A percentile compares a stretch with the other conserved stretches of the same genome.
Conservation (phyloP, 2,113 vertebrate genomes). For the Pachypanchax playfairii region DNA sequence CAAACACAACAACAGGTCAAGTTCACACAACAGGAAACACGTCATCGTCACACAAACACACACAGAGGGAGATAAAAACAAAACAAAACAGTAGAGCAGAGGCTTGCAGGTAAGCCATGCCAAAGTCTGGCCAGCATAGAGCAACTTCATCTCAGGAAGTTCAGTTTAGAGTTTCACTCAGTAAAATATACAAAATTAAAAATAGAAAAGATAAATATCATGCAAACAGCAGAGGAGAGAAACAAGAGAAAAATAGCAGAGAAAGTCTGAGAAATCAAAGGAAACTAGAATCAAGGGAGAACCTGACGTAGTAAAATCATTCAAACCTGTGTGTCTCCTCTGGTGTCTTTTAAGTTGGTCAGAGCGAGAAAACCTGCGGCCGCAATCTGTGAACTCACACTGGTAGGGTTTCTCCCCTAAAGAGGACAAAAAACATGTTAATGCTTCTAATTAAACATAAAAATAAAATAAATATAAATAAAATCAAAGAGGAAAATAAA, state of each 20-base stretch:
- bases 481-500: too few relatives aligned
- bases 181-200: constrained; percentile 19
- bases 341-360: constrained; percentile 99
- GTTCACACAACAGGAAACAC: constrained; percentile 35
- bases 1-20: constrained; percentile 33
- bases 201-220: constrained; percentile 31
- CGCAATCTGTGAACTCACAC: constrained; percentile 98
- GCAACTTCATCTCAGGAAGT: constrained; percentile 30
- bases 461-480: too few relatives aligned
- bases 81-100: constrained; percentile 74
- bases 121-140: constrained; percentile 58
- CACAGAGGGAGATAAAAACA: constrained; percentile 52
- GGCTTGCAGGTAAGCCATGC: constrained; percentile 70
- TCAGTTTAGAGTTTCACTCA: constrained; percentile 13
- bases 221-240: constrained; percentile 49
- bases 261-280: constrained; percentile 9
- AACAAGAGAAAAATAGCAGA: not conserved
- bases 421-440: not conserved
- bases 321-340: constrained; percentile 97
- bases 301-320: not conserved
- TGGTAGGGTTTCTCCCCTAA: constrained; percentile 96
- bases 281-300: not conserved
- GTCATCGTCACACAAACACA: constrained; percentile 27
- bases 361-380: constrained; percentile 94
- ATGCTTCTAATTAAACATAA: too few relatives aligned